Base-by-base conservation (phyloP, 2,113 vertebrate species). In the Oncorhynchus masou region DNA sequence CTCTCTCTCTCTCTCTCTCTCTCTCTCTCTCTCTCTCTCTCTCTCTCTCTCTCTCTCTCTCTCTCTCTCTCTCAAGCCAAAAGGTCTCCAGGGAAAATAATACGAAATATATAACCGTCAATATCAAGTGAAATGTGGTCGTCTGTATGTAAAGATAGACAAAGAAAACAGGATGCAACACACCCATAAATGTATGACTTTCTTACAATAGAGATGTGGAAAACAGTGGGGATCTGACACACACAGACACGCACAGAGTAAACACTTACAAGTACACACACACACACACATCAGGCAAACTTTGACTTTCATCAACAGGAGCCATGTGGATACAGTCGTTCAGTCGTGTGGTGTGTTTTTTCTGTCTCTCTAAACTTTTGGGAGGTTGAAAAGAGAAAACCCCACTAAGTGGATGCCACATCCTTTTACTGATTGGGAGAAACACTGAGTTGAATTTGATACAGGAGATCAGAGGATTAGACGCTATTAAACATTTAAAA, bases 351-450 rank as follows among this genome's bases (percentile, higher is more conserved):
- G 57, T 19, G 16, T 11, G 2, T 24, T 51, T 22, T 74, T 22
- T 68, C 19, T 48, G 1, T 71, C 45, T 68, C 71, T 81, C 19
- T 71, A 81, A 78, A 74, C 77, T 85, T 82, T 82, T 25, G 5
- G 20, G 15, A 70, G 57, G 75, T 74, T 68, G 45, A 79, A 66
- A 15, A 74, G 39, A 79, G 39, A 68, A 15, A 51, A 51, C 0
- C 2, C 39, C 39, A 39, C 39, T 39, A 74, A 57, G 20, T 57
- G 51, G 49, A 81, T 66, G 76, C 81, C 49, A 8, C 75, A 76
- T 77, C 75, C 77, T 79, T 75, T 62, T 65, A 77, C 60, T 74
- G 83, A 87, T 75, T 86, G 86, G 22, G 74, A 73, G 68, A 78
- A 24, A 80, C 75, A 66, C 74, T 45, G 29, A 34, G 71, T 59